These are phyloP conservation scores for Ecdyonurus torrentis DNA, from an alignment of 2,888 invertebrate genomes.

Conservation along the genomic window DNA sequence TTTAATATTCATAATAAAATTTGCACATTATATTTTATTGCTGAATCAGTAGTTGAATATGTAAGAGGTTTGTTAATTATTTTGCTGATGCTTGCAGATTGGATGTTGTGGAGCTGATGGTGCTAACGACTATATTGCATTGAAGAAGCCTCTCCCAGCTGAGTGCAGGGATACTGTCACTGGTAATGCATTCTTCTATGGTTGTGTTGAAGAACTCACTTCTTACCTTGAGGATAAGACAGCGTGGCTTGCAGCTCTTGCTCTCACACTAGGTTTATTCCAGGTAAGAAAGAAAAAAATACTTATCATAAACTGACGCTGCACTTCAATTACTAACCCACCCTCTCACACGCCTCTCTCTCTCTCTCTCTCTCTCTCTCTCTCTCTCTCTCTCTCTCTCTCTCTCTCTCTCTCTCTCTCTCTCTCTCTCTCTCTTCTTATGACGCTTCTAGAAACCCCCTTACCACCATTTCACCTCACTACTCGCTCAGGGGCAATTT, in stretches of 20 bases:
- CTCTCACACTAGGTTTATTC: slow-evolving; percentile 56
- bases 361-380: not conserved
- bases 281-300: slow-evolving; percentile 56
- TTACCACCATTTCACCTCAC: not conserved
- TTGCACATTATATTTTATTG: not conserved
- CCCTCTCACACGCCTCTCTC: not conserved
- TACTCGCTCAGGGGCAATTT: not conserved
- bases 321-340: no score
- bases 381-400: not conserved
- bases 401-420: not conserved
- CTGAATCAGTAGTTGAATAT: not conserved
- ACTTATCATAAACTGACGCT: no score
- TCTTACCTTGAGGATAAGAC: slow-evolving; percentile 74
- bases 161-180: slow-evolving; percentile 77
- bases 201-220: slow-evolving; percentile 76
- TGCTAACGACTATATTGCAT: slow-evolving; percentile 59
- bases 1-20: not conserved
- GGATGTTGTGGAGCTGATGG: slow-evolving; percentile 84
- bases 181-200: slow-evolving; percentile 75
- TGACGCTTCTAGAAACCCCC: no score
- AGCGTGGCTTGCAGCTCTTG: slow-evolving; percentile 65
- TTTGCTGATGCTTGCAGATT: slow-evolving; percentile 36
- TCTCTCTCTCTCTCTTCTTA: no score
- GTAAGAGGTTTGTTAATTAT: not conserved
- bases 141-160: slow-evolving; percentile 62